phyloP scores from a whole-genome alignment of 2,797 vertebrate genomes.

The Vespertilio murinus region DNA sequence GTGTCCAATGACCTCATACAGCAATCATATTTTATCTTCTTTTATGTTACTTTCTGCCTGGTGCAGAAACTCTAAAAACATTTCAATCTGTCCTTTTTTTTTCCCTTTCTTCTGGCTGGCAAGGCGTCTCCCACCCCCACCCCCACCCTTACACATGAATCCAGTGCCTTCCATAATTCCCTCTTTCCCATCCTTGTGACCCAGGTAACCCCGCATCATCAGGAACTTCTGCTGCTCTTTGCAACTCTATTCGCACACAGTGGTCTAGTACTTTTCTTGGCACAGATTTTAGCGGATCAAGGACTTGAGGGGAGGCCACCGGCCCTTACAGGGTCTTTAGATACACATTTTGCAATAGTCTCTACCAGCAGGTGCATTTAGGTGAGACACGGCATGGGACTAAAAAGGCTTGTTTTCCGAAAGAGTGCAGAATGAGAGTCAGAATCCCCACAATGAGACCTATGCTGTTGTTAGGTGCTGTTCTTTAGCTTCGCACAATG shows the following conservation, averaged over 20 bases:
- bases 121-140: rapidly evolving
- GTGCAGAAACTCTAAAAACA: neutral
- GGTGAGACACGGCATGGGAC: neutral
- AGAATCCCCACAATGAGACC: slow-evolving; percentile 43
- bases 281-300: neutral
- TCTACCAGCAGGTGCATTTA: neutral
- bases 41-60: neutral
- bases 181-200: neutral
- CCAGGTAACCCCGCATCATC: neutral
- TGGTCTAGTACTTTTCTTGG: neutral
- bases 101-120: neutral
- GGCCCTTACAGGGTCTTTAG: neutral
- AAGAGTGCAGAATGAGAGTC: neutral
- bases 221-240: neutral
- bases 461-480: slow-evolving; percentile 26
- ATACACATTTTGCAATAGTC: neutral
- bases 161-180: neutral
- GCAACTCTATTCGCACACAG: neutral
- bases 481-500: slow-evolving; percentile 48
- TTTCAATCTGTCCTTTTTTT: neutral
- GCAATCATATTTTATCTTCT: neutral
- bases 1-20: neutral
- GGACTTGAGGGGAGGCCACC: neutral
- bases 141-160: neutral
- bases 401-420: neutral